Base-by-base conservation (phyloP, 2,888 invertebrate genomes). In the Crossocerus cetratus region DNA sequence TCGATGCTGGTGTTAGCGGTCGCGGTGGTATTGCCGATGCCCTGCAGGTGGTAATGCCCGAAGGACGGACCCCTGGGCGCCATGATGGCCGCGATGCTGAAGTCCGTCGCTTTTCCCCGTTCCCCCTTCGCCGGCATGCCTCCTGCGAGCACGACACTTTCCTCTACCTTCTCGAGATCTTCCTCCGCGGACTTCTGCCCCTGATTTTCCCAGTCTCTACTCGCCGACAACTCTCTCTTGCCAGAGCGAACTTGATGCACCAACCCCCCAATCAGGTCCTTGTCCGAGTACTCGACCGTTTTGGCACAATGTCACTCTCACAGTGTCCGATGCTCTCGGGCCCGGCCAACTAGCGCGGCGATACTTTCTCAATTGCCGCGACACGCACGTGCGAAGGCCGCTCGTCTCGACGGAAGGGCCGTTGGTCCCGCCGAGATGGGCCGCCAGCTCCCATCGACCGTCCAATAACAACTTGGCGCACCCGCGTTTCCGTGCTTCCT, bases 51-150 rank as follows among this genome's bases (percentile, higher is more conserved):
- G 87, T 89, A 89, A 88, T 89, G 88, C 83, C 88, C 89, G 86
- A 89, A 90, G 83, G 89, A 87, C 85, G 90, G 89, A 86, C 89
- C 90, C 87, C 89, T 88, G 86, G 90, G 90, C 87, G 93, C 93
- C 93, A 94, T 94, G 87, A 94, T 94, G 83, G 92, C 92, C 77
- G 94, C 94, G 81, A 94, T 94, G 83, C 94, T 94, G 91, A 95
- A 94, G 90, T 94, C 94, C 83, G 94, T 94, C 91, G 93, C 92
- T 86, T 89, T 90, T 79, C 90, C 89, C 83, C 90, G 88, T 86
- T 90, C 90, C 82, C 90, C 89, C 85, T 90, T 90, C 65, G 86
- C 81, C 84, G 88, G 90, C 91, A 91, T 92, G 91, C 91, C 91
- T 91, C 89, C 90, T 90, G 87, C 88, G 88, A 43, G 67, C 74